Evolutionary conservation across 2,797 vertebrate species (phyloP), one percentile per base, ranked within the genome.

Genomic region (Menidia menidia): DNA sequence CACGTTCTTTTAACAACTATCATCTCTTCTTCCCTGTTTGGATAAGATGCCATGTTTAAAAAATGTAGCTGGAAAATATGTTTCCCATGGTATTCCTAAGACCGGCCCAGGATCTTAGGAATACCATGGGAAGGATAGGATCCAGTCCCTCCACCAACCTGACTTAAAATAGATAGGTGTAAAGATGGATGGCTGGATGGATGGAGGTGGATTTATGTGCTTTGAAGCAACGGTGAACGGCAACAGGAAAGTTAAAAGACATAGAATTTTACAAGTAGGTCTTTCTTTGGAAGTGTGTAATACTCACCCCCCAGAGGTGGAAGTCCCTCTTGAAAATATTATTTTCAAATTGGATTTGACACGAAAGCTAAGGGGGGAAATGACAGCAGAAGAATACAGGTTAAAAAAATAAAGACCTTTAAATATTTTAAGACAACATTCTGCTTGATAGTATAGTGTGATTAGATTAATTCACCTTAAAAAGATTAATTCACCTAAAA

Each of bases 301-400:
- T 62, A 93, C 96, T 95, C 90, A 98, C 97, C 92, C 96, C 97
- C 96, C 96, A 98, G 42, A 98, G 93, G 77, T 95, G 93, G 80
- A 97, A 91, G 59, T 97, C 94, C 57, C 91, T 93, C 80, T 94
- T 95, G 91, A 97, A 98, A 54, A 96, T 73, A 85, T 96, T 88
- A 6, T 92, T 94, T 76, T 97, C 96, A 91, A 97, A 98, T 89
- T 94, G 89, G 72, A 97, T 61, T 15, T 93, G 93, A 85, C 95
- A 91, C 0, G 94, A 94, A 77, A 98, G 86, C 97, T 90, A 16
- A 3, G 59, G 39, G 16, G 68, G 42, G 1, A 2, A 55, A 30
- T 41, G 10, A 54, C 10, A 3, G 32, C 30, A 62, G 30, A 68
- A 12, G 31, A 53, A 43, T 15, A 11, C 39, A 4, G 14, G 11